Base-by-base conservation (phyloP, 1,140 invertebrate genomes). In the Dolichoris vasculosae region DNA sequence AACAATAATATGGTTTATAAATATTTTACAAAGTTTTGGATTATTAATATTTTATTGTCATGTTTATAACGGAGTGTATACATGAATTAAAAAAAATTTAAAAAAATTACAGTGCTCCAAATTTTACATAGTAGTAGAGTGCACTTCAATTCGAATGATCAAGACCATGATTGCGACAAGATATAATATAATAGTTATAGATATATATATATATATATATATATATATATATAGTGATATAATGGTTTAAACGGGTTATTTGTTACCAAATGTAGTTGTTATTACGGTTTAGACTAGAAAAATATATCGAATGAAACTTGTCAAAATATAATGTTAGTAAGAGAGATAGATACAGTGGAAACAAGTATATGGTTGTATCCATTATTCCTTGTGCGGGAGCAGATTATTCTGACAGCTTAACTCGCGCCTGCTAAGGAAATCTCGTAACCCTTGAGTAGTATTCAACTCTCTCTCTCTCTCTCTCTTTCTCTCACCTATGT, bases 381-480 rank as follows among this genome's bases (percentile, higher is more conserved):
- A 91, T 91, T 91, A 91, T 90, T 90, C 90, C 88, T 88, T 80
- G 84, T 85, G 87, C 87, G 15, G 38, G 43, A 87, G 86, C 87
- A 88, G 90, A 90, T 91, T 91, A 91, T 90, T 90, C 89, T 89
- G 90, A 91, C 90, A 90, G 90, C 85, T 91, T 91, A 91, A 90
- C 90, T 88, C 89, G 90, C 88, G 81, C 87, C 86, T 88, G 91
- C 89, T 91, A 91, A 91, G 90, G 90, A 91, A 91, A 91, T 91
- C 90, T 88, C 81, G 84, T 86, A 85, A 88, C 89, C 43, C 78
- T 86, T 83, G 86, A 73, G 23, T 40, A 30, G 48, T 23, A 40
- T 51, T 73, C 26, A 55, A 46, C n/a, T 17, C 67, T 11, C 79
- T 26, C 76, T 87, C n/a, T 17, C 67, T 11, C 79, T 26, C 76